These are phyloP conservation scores for Dinothrombium tinctorium DNA, from an alignment of 1,140 invertebrate species.

Conservation along the genomic window DNA sequence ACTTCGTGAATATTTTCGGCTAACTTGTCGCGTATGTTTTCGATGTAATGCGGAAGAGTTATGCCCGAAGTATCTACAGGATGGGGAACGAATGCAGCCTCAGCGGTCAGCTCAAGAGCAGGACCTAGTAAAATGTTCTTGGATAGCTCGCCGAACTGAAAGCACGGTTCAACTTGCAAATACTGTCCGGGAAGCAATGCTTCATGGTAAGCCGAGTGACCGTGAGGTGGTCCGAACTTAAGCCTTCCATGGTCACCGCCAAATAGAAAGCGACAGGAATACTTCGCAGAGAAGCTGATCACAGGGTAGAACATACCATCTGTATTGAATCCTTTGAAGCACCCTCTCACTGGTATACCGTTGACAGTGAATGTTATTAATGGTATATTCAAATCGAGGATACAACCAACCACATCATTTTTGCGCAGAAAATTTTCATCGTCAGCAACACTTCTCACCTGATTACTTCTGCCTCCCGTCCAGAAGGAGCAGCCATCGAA, in stretches of 20 bases:
- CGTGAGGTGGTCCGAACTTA: conserved; percentile 67
- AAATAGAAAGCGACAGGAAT: conserved; percentile 78
- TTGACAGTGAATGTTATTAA: conserved; percentile 93
- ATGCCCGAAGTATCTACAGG: conserved; percentile 74
- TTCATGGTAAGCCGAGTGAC: conserved; percentile 78
- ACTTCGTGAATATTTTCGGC: conserved; percentile 99
- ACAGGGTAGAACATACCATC: conserved; percentile 98
- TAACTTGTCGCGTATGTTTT: conserved; percentile 78
- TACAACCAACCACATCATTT: conserved; percentile 78
- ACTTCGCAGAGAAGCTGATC: conserved; percentile 85
- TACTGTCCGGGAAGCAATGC: conserved; percentile 76
- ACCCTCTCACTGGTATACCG: conserved; percentile 58
- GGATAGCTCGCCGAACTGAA: conserved; percentile 84
- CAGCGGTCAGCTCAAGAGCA: conserved; percentile 43
- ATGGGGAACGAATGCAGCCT: conserved; percentile 75
- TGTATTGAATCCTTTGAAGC: conserved; percentile 84
- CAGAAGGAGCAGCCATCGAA: conserved; percentile 84
- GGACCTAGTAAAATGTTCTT: conserved; percentile 77
- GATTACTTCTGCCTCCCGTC: conserved; percentile 56
- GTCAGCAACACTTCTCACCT: conserved; percentile 37
- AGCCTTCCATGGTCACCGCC: conserved; percentile 88
- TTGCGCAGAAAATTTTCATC: conserved; percentile 28
- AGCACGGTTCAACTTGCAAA: conserved; percentile 78
- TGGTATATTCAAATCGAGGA: conserved; percentile 74
- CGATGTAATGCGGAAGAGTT: conserved; percentile 59